Evolutionary conservation across 1,140 invertebrate species (phyloP).

Genomic region (Zaprionus capensis): DNA sequence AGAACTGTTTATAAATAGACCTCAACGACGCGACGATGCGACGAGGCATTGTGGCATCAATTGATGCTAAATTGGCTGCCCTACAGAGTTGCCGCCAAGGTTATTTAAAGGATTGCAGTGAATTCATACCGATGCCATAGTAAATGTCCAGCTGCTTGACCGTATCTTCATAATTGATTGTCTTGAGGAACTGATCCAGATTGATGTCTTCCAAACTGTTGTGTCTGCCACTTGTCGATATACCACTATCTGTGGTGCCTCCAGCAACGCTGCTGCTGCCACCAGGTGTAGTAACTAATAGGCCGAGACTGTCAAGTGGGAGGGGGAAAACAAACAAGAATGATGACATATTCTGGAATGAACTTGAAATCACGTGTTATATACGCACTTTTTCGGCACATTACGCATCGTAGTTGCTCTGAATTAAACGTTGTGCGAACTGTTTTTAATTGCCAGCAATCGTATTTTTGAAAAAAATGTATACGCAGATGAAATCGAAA

Average conservation of each 20-base stretch:
- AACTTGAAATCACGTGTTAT: background rate
- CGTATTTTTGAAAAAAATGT: conserved; percentile 43
- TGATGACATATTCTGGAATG: background rate
- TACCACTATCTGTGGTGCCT: conserved; percentile 48
- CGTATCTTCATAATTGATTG: conserved; percentile 95
- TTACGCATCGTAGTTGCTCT: conserved; percentile 68
- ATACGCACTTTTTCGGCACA: conserved; percentile 75
- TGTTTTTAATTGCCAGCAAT: conserved; percentile 40
- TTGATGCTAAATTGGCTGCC: conserved; percentile 69
- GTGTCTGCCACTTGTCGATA: conserved; percentile 83
- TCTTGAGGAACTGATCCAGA: conserved; percentile 91
- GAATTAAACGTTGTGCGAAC: conserved; percentile 19
- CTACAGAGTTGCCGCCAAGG: conserved; percentile 58
- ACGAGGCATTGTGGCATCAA: conserved; percentile 42
- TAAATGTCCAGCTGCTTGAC: conserved; percentile 95
- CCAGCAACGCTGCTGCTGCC: conserved; percentile 66
- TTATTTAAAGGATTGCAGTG: conserved; percentile 59
- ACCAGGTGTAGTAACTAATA: conserved; percentile 73
- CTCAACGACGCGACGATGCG: conserved; percentile 10
- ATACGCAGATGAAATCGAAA: conserved; percentile 57
- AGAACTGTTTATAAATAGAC: conserved; percentile 68
- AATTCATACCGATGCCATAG: conserved; percentile 93
- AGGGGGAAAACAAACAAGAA: background rate
- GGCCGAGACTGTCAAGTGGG: conserved; percentile 57
- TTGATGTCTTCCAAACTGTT: conserved; percentile 89